Conservation (phyloP, 1,140 invertebrate species). For the Trypoxylus dichotomus region DNA sequence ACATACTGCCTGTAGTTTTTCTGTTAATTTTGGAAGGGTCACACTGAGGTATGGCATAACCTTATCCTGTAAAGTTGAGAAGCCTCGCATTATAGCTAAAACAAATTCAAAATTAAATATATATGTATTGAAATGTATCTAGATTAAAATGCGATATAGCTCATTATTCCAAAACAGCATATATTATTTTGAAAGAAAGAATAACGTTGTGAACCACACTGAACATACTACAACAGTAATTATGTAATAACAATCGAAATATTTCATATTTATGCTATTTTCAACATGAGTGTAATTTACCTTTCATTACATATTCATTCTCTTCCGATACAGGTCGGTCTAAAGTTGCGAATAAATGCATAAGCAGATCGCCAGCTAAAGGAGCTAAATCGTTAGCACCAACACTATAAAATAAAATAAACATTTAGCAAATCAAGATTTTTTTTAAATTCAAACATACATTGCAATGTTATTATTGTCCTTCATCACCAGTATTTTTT, state of each 20-base stretch:
- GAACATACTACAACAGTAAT: no score
- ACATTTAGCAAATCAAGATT: neutral
- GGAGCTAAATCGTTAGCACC: slow-evolving; percentile 61
- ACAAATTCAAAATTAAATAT: slow-evolving; percentile 12
- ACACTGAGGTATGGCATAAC: slow-evolving; percentile 80
- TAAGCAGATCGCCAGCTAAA: slow-evolving; percentile 68
- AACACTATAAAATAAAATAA: slow-evolving; percentile 58
- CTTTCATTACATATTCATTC: slow-evolving; percentile 98
- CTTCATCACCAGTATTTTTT: slow-evolving; percentile 82
- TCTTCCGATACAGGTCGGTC: slow-evolving; percentile 76
- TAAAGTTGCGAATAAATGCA: slow-evolving; percentile 75
- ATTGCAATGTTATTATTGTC: slow-evolving; percentile 58
- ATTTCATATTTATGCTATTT: neutral
- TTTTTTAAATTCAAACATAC: slow-evolving; percentile 47
- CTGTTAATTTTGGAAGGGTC: slow-evolving; percentile 81
- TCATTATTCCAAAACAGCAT: no score
- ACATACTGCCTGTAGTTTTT: slow-evolving; percentile 80
- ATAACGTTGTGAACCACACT: no score
- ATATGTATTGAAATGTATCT: no score
- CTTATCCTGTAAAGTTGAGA: slow-evolving; percentile 77
- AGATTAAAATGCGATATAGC: no score
- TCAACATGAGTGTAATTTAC: slow-evolving; percentile 51
- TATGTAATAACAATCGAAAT: no score
- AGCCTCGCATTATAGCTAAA: slow-evolving; percentile 84
- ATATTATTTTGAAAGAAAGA: no score